These are phyloP conservation scores for Pantherophis guttatus DNA, from an alignment of 2,113 vertebrate species.

Conservation along the genomic window DNA sequence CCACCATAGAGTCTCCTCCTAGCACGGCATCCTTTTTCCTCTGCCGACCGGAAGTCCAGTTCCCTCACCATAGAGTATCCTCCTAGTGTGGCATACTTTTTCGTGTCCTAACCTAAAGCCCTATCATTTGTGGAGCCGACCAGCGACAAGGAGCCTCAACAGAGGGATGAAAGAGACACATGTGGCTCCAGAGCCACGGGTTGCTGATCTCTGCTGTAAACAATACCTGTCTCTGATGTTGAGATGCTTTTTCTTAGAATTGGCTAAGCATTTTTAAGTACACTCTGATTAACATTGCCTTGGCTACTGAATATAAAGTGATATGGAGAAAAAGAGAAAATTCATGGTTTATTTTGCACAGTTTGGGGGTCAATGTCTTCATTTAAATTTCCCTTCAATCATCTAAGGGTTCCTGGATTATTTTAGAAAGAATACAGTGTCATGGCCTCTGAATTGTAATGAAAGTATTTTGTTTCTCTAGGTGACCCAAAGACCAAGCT, in stretches of 20 bases:
- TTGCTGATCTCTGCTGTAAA: neutral
- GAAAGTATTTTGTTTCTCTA: constrained; percentile 55
- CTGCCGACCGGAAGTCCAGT: no score
- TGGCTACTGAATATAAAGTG: neutral
- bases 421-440: accelerated
- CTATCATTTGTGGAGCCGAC: no score
- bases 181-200: no score
- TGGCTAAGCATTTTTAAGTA: neutral
- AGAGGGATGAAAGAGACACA: no score
- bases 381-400: constrained; percentile 16
- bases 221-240: neutral
- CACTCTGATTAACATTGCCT: neutral
- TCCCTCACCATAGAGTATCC: no score
- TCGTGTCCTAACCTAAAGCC: no score
- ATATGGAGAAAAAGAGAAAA: neutral
- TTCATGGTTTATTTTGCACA: neutral
- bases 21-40: no score
- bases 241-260: neutral
- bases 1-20: no score
- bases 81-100: no score
- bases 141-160: no score
- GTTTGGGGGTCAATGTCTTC: neutral
- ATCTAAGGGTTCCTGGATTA: neutral
- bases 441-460: constrained; percentile 2
- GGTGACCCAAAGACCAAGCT: constrained; percentile 97